Evolutionary conservation across 1,140 invertebrate genomes (phyloP).

Genomic region (Cheumatopsyche charites): DNA sequence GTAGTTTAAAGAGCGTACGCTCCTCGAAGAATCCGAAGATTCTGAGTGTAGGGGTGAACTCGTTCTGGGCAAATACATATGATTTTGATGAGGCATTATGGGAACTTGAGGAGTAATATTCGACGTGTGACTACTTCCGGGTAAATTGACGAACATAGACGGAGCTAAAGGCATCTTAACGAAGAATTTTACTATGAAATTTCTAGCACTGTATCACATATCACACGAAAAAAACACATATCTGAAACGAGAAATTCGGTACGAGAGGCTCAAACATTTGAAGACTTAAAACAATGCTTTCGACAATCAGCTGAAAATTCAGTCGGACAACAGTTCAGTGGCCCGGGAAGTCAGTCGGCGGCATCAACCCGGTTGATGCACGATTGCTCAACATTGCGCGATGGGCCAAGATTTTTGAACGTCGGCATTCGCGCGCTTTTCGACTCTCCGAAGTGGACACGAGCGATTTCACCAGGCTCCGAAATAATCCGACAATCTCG

Average conservation of each 20-base stretch:
- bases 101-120: not conserved
- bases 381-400: conserved; percentile 7
- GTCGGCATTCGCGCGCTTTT: not conserved
- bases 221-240: too few species aligned
- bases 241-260: too few species aligned
- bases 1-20: not conserved
- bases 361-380: not conserved
- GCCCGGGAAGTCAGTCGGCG: conserved; percentile 12
- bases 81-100: not conserved
- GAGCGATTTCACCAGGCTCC: too few species aligned
- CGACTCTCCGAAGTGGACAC: too few species aligned
- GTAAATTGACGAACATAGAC: conserved; percentile 35
- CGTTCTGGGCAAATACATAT: conserved; percentile 11
- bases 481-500: not conserved
- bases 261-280: too few species aligned
- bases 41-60: conserved; percentile 29
- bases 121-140: not conserved
- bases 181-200: not conserved
- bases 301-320: not conserved
- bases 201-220: not conserved
- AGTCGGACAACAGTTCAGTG: conserved; percentile 15
- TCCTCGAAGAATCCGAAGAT: conserved; percentile 28
- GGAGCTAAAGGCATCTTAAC: conserved; percentile 45
- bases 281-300: too few species aligned
- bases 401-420: conserved; percentile 19